Evolutionary conservation across 2,113 vertebrate species (phyloP), one percentile per base, ranked within the genome.

Genomic region (Callaeas wilsoni): DNA sequence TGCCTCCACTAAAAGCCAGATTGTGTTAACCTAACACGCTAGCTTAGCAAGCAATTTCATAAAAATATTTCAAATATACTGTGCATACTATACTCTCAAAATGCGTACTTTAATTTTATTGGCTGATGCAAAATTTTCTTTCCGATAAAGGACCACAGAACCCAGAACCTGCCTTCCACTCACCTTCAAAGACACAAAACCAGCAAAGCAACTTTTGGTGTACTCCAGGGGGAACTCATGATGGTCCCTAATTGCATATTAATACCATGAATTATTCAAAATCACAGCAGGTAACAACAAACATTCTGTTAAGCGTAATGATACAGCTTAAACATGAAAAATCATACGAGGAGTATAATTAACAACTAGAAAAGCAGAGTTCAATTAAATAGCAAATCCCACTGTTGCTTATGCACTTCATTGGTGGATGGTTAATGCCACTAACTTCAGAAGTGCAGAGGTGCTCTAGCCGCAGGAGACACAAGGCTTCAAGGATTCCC

Each of bases 201-300:
- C 39, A 88, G 35, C 18, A 39, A 93, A 65, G 12, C 27, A 80
- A 77, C 35, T 23, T 70, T 59, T 6, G 7, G 6, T 75, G 84
- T 92, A 44, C 75, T 88, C 78, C 22, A 47, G 41, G 29, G 46
- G 64, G 32, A 82, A 60, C 7, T 35, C 20, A 47, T 12, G 55
- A 83, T 39, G 17, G 42, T 59, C 20, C 26, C 50, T 75, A 71
- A 41, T 26, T 16, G 32, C 50, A 62, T 26, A 18, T 16, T 42
- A 35, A 46, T 22, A 7, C 8, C 14, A 55, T 47, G 25, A 79
- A 73, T 79, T 79, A 91, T 85, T 85, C 15, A 96, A 87, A 87
- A 89, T 60, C 78, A 57, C 75, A 95, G 78, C 74, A 93, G 67
- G 87, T 89, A 95, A 65, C 37, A 91, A 41, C 62, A 85, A 94